These are phyloP conservation scores for Acinonyx jubatus DNA, from an alignment of 2,113 vertebrate genomes.

Conservation along the genomic window DNA sequence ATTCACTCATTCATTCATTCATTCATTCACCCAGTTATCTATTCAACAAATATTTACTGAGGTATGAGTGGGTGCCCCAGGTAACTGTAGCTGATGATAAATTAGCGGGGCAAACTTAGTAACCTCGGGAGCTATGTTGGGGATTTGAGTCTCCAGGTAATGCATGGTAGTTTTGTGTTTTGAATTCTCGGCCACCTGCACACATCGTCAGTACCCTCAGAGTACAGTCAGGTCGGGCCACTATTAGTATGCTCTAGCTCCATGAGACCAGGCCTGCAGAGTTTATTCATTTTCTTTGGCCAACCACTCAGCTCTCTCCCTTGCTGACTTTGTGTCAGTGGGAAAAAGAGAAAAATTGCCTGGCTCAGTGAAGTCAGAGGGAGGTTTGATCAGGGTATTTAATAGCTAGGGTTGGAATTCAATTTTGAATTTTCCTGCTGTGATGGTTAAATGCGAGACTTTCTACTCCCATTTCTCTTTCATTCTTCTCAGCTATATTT, in stretches of 20 bases:
- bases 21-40: neutral
- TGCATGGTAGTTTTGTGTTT: fast-evolving
- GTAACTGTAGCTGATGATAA: too few relatives aligned
- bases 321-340: neutral
- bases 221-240: neutral
- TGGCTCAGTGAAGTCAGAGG: neutral
- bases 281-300: neutral
- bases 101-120: too few relatives aligned
- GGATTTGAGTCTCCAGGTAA: neutral
- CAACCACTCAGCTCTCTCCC: neutral
- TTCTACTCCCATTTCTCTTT: slow-evolving; percentile 12
- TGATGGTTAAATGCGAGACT: slow-evolving; percentile 39
- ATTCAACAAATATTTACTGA: neutral
- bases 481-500: slow-evolving; percentile 52
- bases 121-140: neutral
- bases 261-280: fast-evolving
- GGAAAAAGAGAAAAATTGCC: neutral
- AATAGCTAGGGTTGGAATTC: slow-evolving; percentile 45
- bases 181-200: neutral
- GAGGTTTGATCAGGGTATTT: slow-evolving; percentile 33
- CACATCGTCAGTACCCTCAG: neutral
- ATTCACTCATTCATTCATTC: neutral
- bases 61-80: neutral
- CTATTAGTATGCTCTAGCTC: neutral
- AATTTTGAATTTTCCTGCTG: slow-evolving; percentile 50